Evolutionary conservation across 2,888 invertebrate genomes (phyloP).

Genomic region (Parelbella ahira): DNA sequence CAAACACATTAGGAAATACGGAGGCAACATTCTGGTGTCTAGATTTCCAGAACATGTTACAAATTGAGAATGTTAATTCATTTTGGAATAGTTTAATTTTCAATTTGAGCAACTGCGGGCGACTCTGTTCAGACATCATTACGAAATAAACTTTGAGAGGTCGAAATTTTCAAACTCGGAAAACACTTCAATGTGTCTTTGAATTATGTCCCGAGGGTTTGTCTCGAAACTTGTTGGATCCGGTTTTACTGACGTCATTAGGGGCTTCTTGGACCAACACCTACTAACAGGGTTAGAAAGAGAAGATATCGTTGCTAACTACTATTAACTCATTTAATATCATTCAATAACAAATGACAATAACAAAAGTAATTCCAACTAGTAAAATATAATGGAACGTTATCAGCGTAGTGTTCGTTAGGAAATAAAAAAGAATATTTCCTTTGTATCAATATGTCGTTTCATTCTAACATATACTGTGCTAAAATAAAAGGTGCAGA

Average conservation of each 20-base stretch:
- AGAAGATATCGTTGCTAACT: too few relatives aligned
- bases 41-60: conserved; percentile 14
- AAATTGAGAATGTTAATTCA: conserved; percentile 15
- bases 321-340: too few relatives aligned
- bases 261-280: background rate
- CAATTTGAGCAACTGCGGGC: conserved; percentile 3
- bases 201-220: conserved; percentile 5
- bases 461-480: too few relatives aligned
- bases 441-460: too few relatives aligned
- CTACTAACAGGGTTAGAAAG: background rate
- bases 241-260: background rate
- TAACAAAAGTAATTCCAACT: too few relatives aligned
- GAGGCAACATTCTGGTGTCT: conserved; percentile 4
- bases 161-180: conserved; percentile 6
- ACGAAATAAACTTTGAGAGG: conserved; percentile 5
- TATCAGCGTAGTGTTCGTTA: too few relatives aligned
- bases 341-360: too few relatives aligned
- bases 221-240: conserved; percentile 11
- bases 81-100: conserved; percentile 17
- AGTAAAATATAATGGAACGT: too few relatives aligned
- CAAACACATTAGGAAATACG: too few relatives aligned
- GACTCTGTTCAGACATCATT: conserved; percentile 10
- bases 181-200: conserved; percentile 3
- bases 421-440: too few relatives aligned
- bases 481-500: too few relatives aligned